phyloP scores from a whole-genome alignment of 2,113 vertebrate genomes.

The Embiotoca jacksoni region DNA sequence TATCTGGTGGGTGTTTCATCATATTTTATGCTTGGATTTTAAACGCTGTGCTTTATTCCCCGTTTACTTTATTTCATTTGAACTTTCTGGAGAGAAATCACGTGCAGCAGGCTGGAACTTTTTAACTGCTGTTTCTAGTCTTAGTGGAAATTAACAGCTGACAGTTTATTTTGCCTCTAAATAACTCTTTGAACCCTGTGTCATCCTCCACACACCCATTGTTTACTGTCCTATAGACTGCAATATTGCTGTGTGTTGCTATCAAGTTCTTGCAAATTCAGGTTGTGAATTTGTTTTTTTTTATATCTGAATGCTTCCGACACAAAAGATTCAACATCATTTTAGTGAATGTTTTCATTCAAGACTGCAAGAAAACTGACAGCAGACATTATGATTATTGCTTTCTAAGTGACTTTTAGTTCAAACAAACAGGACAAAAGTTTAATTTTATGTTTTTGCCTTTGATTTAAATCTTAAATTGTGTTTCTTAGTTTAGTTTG shows the following conservation, averaged over 20 bases:
- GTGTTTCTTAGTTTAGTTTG: background rate
- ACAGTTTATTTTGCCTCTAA: background rate
- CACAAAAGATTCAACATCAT: background rate
- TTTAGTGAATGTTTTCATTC: background rate
- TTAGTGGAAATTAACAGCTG: background rate
- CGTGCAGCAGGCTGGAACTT: background rate
- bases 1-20: constrained; percentile 25
- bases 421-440: background rate
- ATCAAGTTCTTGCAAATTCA: constrained; percentile 52
- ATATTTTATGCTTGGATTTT: background rate
- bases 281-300: constrained; percentile 5
- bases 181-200: background rate
- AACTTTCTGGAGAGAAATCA: background rate
- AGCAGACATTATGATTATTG: background rate
- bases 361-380: background rate
- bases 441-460: background rate
- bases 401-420: background rate
- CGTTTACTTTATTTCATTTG: background rate
- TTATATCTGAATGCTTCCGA: background rate
- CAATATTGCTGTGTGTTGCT: background rate
- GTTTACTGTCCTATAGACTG: constrained; percentile 16
- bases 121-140: background rate
- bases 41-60: background rate
- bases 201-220: constrained; percentile 18
- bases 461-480: background rate